Conservation (phyloP, 2,797 vertebrate genomes). For the Cossypha heuglini region DNA sequence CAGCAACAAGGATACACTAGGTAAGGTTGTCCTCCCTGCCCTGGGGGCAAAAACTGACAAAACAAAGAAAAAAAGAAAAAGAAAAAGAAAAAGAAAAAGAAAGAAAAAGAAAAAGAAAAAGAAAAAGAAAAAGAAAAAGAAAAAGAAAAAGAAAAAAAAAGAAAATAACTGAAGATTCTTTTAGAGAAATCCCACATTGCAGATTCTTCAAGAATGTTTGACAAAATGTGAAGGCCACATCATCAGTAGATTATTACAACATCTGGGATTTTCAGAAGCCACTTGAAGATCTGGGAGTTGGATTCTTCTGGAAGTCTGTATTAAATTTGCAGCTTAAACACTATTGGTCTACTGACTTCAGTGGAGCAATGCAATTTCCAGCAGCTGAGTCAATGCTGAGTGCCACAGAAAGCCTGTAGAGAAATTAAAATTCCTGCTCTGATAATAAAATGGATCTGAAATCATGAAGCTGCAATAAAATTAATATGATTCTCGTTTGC, state of each 20-base stretch:
- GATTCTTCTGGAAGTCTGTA: constrained; percentile 15
- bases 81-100: too few relatives aligned
- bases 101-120: background rate
- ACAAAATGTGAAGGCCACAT: background rate
- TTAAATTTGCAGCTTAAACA: constrained; percentile 5
- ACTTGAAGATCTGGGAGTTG: background rate
- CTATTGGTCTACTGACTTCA: background rate
- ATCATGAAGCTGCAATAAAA: constrained; percentile 50
- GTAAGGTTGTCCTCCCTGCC: background rate
- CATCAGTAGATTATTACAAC: background rate
- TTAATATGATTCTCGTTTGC: constrained; percentile 18
- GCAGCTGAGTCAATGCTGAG: constrained; percentile 12
- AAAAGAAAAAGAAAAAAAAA: too few relatives aligned
- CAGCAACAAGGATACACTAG: background rate
- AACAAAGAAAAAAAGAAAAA: background rate
- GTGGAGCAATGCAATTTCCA: background rate
- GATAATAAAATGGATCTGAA: constrained; percentile 58
- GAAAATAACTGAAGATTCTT: background rate
- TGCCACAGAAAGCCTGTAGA: constrained; percentile 28
- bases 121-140: background rate
- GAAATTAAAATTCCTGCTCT: constrained; percentile 52
- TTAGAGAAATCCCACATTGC: background rate
- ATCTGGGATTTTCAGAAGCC: background rate
- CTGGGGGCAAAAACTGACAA: background rate
- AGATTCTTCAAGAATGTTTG: background rate